Percentiles rank a stretch among this genome's conserved stretches.
Conservation (phyloP, 2,113 vertebrate genomes). For the Barnardius zonarius region DNA sequence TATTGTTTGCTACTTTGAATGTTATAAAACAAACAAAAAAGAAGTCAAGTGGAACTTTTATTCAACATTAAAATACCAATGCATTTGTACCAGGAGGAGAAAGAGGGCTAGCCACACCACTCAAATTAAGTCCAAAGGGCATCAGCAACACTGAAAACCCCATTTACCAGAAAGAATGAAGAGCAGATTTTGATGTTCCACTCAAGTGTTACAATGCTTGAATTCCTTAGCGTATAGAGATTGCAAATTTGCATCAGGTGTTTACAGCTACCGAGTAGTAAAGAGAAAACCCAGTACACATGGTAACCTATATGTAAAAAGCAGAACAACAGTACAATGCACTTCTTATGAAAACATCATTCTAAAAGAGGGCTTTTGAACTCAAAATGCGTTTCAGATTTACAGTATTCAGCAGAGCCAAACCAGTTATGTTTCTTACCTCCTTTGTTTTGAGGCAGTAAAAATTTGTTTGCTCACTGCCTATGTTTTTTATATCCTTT, state of each 20-base stretch:
- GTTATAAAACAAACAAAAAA: background rate
- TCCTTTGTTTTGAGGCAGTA: background rate
- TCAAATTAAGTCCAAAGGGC: background rate
- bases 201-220: background rate
- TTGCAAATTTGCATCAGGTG: background rate
- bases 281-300: background rate
- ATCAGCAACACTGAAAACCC: background rate
- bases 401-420: background rate
- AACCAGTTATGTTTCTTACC: background rate
- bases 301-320: background rate
- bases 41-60: background rate
- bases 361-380: background rate
- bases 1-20: background rate
- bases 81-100: background rate
- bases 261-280: background rate
- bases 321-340: background rate
- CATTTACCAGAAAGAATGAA: background rate
- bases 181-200: background rate
- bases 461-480: background rate
- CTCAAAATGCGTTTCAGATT: background rate
- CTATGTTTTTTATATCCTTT: background rate
- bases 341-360: background rate
- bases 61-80: background rate
- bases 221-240: background rate
- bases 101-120: background rate